Base-by-base conservation (phyloP, 2,888 invertebrate genomes). In the Anarsia innoxiella region DNA sequence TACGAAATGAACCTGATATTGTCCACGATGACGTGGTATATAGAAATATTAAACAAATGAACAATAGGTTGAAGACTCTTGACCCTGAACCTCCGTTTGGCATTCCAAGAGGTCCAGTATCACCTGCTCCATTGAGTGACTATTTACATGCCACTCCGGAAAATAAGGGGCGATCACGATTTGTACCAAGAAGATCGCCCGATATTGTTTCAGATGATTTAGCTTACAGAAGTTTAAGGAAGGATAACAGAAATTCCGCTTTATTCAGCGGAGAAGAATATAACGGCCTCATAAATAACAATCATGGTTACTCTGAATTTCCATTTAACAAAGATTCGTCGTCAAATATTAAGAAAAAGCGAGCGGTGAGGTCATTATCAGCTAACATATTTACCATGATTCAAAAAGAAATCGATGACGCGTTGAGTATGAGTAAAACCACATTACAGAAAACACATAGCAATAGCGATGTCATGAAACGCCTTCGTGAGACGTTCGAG, bases 31-130 rank as follows among this genome's bases (percentile, higher is more conserved):
- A 96, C 70, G 92, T 95, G 6, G 91, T 93, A 19, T 94, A 91
- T 63, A 88, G 95, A 50, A 94, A 90, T 59, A 89, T 94, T 41
- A 91, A 91, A 57, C 89, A 92, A 63, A 90, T 91, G 6, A 95
- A 94, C 53, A 90, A 89, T 60, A 87, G 87, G 31, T 72, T 90
- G 27, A 91, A 90, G 66, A 88, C 91, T 3, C 61, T 89, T 2
- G 95, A 95, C 36, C 93, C 92, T 10, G 96, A 96, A 61, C 95
- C 94, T 23, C 95, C 93, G 1, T 96, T 96, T 66, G 96, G 96
- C 12, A 96, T 96, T 59, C 96, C 96, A 0, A 68, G 95, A 23
- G 93, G 94, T 1, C 95, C 95, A 8, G 90, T 95, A 12, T 88
- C 92, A 0, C 90, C 91, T 1, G 92, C 94, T 3, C 88, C 94